Percentiles rank a stretch among this genome's conserved stretches.
These are phyloP conservation scores for Zapus hudsonius DNA, from an alignment of 2,113 vertebrate genomes.

Conservation along the genomic window DNA sequence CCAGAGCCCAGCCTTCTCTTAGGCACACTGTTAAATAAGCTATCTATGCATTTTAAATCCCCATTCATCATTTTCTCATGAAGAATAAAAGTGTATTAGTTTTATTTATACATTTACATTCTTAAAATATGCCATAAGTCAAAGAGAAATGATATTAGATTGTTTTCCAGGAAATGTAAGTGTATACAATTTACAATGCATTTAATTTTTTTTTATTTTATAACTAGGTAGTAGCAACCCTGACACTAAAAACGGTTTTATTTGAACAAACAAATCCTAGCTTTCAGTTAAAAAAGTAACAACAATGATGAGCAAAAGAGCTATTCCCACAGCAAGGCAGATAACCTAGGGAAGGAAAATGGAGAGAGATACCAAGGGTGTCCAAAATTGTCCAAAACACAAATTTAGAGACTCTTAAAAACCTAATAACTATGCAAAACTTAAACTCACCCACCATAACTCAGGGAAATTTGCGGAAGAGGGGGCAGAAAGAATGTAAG, in stretches of 20 bases:
- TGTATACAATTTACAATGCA: neutral
- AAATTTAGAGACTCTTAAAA: too few species aligned
- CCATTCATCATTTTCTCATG: neutral
- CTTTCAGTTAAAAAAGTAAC: constrained; percentile 24
- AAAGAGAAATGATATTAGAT: constrained; percentile 1
- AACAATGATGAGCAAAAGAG: too few species aligned
- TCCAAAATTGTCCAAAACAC: too few species aligned
- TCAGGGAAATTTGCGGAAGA: too few species aligned
- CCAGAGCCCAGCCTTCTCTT: neutral
- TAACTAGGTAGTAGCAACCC: neutral
- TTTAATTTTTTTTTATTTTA: constrained; percentile 22
- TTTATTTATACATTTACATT: constrained; percentile 20
- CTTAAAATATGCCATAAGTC: neutral
- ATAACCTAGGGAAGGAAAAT: too few species aligned
- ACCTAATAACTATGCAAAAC: too few species aligned
- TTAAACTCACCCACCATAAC: too few species aligned
- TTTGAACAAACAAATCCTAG: constrained; percentile 26
- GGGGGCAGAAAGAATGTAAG: too few species aligned
- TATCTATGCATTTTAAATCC: neutral
- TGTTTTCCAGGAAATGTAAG: neutral
- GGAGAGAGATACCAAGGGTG: too few species aligned
- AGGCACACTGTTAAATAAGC: neutral
- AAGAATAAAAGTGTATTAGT: neutral
- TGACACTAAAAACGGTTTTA: constrained; percentile 35
- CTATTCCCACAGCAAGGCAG: too few species aligned